phyloP scores from a whole-genome alignment of 2,888 invertebrate species.

The Tiliacea citrago region DNA sequence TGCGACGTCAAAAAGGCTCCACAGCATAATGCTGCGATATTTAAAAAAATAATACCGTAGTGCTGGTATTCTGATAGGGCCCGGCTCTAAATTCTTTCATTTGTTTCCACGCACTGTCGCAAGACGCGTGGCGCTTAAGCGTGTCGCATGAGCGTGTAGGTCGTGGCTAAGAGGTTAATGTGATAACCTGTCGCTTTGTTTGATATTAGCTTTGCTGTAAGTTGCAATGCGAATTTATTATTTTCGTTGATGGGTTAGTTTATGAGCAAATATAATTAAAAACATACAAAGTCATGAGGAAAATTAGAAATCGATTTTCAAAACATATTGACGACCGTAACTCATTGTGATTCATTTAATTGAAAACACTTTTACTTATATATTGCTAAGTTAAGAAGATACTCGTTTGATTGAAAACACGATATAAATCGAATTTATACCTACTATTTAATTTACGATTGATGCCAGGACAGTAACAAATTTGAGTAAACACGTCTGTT shows the following conservation, averaged over 20 bases:
- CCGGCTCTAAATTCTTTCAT: too few species aligned
- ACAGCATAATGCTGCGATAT: too few species aligned
- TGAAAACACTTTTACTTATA: neutral
- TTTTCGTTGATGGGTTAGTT: neutral
- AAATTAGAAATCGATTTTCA: neutral
- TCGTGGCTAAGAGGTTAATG: conserved; percentile 23
- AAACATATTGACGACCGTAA: neutral
- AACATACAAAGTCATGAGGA: neutral
- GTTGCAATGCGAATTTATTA: conserved; percentile 7
- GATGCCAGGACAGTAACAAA: too few species aligned
- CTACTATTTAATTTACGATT: too few species aligned
- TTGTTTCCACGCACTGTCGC: too few species aligned
- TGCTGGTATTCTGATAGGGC: too few species aligned
- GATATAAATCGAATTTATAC: conserved; percentile 2
- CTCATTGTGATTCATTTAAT: neutral
- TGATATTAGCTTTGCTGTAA: conserved; percentile 29
- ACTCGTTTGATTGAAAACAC: neutral
- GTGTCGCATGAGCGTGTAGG: neutral
- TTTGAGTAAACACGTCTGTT: too few species aligned
- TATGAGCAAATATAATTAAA: neutral
- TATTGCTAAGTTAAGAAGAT: neutral
- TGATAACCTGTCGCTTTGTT: conserved; percentile 71
- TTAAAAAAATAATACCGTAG: too few species aligned
- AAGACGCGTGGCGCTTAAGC: too few species aligned
- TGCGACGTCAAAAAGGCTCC: too few species aligned